Conservation (phyloP, 2,888 invertebrate genomes). For the Zaprionus bogoriensis region DNA sequence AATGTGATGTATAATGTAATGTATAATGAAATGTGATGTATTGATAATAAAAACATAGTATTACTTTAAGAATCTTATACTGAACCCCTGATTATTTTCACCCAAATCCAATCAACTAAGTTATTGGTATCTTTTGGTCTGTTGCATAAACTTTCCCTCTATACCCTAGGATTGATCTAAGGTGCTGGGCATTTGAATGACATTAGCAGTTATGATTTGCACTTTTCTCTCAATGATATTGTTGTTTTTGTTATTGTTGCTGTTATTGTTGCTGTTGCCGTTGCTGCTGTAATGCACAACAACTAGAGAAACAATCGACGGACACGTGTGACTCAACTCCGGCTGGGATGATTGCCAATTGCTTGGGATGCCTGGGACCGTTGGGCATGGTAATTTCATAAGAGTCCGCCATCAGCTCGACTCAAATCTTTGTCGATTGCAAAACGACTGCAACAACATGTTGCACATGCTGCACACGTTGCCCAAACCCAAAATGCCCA, state of each 20-base stretch:
- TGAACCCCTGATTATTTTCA: too few species aligned
- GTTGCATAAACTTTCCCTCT: background rate
- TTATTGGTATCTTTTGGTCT: too few species aligned
- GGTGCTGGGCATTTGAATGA: conserved; percentile 72
- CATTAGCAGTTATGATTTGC: conserved; percentile 76
- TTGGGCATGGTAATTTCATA: conserved; percentile 67
- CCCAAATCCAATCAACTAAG: too few species aligned
- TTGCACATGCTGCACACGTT: conserved; percentile 51
- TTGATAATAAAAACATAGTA: too few species aligned
- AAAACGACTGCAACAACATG: conserved; percentile 58
- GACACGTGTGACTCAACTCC: conserved; percentile 61
- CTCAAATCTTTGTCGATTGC: conserved; percentile 74
- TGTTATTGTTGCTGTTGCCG: conserved; percentile 5
- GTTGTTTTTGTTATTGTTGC: conserved; percentile 34
- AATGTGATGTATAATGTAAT: too few species aligned
- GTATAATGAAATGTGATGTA: too few species aligned
- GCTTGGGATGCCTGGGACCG: conserved; percentile 38
- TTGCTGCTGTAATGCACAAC: conserved; percentile 7
- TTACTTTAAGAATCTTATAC: too few species aligned
- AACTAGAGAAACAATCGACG: conserved; percentile 53
- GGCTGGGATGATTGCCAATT: conserved; percentile 55
- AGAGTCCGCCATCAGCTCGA: conserved; percentile 33
- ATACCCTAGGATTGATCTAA: too few species aligned
- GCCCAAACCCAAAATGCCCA: conserved; percentile 28
- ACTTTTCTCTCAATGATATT: conserved; percentile 59